Evolutionary conservation across 2,888 invertebrate species (phyloP), one percentile per base, ranked within the genome.

Genomic region (Nemotelus nigrinus): DNA sequence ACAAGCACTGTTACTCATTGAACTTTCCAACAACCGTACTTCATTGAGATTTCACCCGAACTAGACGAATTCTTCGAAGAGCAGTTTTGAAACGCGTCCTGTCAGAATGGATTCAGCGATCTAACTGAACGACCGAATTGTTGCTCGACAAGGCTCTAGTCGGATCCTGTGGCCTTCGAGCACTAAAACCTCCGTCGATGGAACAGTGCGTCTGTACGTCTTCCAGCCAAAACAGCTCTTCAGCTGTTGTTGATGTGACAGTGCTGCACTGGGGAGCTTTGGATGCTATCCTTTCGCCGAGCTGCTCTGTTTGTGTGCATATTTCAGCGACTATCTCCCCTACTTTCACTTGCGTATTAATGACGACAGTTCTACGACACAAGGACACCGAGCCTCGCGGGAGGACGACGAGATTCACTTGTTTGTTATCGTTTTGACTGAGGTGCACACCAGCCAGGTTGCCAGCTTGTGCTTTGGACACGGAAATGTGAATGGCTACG

Each of bases 311-410:
- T 25, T 25, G 25, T 25, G 25, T 25, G 41, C 60, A 39, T 0
- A 50, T 50, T 8, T 5, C 5, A 50, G 5, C 6, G 6, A 8
- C 5, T 50, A 7, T 0, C 43, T 60, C 60, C 60, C 60, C 60
- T 60, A 60, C 60, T 60, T 60, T 60, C 60, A 60, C 60, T 60
- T 60, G 60, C 60, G 60, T 60, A 60, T 43, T 60, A 25, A 43
- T 60, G 60, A 60, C 60, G 60, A 60, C 60, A 60, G 25, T 5
- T 41, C 60, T 60, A 25, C 60, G 7, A 3, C 39, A 39, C 60
- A 60, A 60, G 60, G 60, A 60, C 60, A 60, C 7, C n/a, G 25
- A 39, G 60, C 3, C 7, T 7, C 58, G 25, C 25, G 25, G 60
- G 25, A 43, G 3, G 41, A 41, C 60, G 7, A 39, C 57, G 57